Percentiles rank a stretch among this genome's conserved stretches.
phyloP scores from a whole-genome alignment of 1,140 invertebrate species.

The Orchesella cincta region DNA sequence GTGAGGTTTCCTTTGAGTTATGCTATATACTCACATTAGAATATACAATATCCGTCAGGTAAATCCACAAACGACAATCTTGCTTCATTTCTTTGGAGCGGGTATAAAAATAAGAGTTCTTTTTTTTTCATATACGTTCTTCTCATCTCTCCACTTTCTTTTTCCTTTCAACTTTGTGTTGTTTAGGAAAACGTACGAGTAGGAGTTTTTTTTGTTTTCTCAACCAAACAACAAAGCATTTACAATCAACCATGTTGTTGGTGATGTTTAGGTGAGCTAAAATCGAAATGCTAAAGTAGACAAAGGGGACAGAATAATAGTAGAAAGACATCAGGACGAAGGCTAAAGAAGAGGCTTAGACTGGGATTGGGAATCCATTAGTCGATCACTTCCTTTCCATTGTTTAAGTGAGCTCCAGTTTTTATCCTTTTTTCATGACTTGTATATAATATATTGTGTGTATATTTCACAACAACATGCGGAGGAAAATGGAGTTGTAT shows the following conservation, averaged over 20 bases:
- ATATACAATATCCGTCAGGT: too few species aligned
- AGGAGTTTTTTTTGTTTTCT: not conserved
- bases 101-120: too few species aligned
- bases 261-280: not conserved
- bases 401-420: not conserved
- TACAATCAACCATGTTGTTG: not conserved
- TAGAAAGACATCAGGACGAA: not conserved
- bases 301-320: not conserved
- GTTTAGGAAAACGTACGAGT: not conserved
- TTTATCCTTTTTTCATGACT: slow-evolving; percentile 18
- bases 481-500: too few species aligned
- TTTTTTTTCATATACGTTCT: too few species aligned
- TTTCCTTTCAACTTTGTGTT: not conserved
- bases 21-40: too few species aligned
- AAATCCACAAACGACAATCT: too few species aligned
- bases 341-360: not conserved
- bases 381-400: slow-evolving; percentile 19
- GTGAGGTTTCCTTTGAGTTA: not conserved
- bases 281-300: not conserved
- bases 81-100: too few species aligned
- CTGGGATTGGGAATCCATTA: slow-evolving; percentile 21
- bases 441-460: too few species aligned
- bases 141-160: not conserved
- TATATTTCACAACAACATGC: too few species aligned
- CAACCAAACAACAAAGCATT: not conserved